These are phyloP conservation scores for Erebia ligea DNA, from an alignment of 2,888 invertebrate species.

Conservation along the genomic window DNA sequence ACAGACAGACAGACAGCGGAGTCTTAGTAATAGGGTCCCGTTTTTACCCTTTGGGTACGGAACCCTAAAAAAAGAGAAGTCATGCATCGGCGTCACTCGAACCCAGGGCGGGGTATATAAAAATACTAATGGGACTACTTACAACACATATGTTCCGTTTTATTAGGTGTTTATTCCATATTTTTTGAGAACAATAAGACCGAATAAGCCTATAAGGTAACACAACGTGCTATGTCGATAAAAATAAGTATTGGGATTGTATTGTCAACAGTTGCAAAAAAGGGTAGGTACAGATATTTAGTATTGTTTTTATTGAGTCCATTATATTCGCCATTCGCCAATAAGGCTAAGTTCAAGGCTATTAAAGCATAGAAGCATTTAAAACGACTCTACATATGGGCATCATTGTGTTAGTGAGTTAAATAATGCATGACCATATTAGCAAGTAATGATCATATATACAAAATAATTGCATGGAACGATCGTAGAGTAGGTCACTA, in stretches of 20 bases:
- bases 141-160: too few relatives aligned
- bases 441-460: constrained; percentile 1
- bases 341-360: constrained; percentile 22
- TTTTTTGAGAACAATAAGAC: constrained; percentile 6
- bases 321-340: constrained; percentile 20
- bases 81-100: too few relatives aligned
- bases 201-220: background rate
- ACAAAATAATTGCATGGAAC: background rate
- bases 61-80: background rate
- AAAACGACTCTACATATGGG: constrained; percentile 15
- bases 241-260: constrained; percentile 5
- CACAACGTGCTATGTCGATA: constrained; percentile 2
- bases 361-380: constrained; percentile 7
- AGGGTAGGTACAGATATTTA: background rate
- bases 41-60: too few relatives aligned
- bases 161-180: too few relatives aligned
- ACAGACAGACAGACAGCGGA: too few relatives aligned
- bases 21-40: too few relatives aligned
- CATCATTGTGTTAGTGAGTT: constrained; percentile 14
- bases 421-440: constrained; percentile 24
- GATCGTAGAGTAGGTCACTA: background rate
- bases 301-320: constrained; percentile 1
- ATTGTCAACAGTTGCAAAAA: constrained; percentile 1
- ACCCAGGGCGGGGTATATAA: too few relatives aligned
- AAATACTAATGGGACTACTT: too few relatives aligned